phyloP scores from a whole-genome alignment of 1,140 invertebrate species.

The Idris sp. region DNA sequence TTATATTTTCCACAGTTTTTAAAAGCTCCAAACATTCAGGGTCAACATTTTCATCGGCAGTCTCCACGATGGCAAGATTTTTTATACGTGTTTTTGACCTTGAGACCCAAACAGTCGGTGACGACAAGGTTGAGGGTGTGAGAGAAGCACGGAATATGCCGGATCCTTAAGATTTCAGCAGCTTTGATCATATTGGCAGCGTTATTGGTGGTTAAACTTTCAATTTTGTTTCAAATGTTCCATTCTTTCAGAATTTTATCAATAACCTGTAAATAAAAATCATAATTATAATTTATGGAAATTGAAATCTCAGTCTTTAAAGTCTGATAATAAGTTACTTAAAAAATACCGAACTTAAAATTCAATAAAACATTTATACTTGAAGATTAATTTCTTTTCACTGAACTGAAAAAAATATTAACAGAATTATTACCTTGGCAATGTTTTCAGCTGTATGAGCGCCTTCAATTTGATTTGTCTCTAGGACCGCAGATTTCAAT shows the following conservation, averaged over 20 bases:
- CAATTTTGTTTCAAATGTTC: neutral
- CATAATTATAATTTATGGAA: no score
- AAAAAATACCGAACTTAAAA: no score
- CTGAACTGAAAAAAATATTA: no score
- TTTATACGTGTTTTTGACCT: no score
- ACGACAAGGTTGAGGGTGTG: slow-evolving; percentile 65
- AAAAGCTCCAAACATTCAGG: no score
- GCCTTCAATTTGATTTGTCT: neutral
- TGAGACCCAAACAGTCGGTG: neutral
- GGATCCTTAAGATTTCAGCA: slow-evolving; percentile 44
- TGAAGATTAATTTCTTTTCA: no score
- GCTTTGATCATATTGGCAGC: slow-evolving; percentile 34
- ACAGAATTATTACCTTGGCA: neutral
- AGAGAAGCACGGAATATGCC: slow-evolving; percentile 64
- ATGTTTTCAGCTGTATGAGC: slow-evolving; percentile 7
- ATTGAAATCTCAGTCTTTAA: no score
- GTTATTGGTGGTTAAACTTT: neutral
- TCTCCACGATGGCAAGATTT: no score
- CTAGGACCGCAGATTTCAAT: slow-evolving; percentile 2
- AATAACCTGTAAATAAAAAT: neutral
- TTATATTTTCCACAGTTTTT: neutral
- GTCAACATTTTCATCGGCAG: slow-evolving; percentile 10
- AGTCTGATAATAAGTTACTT: no score
- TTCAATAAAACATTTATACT: no score
- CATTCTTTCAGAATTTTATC: slow-evolving; percentile 1